Conservation (phyloP, 2,797 vertebrate species). For the Spatula versicolor region DNA sequence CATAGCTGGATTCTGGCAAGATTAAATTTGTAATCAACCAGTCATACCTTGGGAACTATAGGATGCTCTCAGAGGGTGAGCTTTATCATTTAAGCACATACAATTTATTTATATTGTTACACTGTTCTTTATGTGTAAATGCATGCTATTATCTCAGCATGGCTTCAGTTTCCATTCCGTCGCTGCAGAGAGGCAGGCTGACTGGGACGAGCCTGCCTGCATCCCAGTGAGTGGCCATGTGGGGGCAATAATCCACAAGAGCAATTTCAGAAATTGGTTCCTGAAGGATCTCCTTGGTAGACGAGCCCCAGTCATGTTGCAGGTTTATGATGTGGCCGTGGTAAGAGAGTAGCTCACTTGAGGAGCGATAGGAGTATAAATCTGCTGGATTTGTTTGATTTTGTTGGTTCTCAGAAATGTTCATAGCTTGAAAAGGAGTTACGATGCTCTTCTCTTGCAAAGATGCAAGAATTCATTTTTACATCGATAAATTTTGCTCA, state of each 20-base stretch:
- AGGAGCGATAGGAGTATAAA: neutral
- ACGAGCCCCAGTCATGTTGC: neutral
- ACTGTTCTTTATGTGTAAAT: neutral
- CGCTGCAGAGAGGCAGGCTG: neutral
- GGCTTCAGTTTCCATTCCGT: neutral
- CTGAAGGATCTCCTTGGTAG: neutral
- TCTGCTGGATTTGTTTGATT: neutral
- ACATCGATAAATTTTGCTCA: neutral
- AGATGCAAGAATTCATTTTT: neutral
- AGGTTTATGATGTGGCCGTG: neutral
- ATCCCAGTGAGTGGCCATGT: neutral
- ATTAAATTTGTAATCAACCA: neutral
- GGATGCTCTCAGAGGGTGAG: neutral
- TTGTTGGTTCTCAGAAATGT: neutral
- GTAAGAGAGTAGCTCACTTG: neutral
- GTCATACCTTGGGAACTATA: neutral
- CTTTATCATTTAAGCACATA: neutral
- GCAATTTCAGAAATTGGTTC: neutral
- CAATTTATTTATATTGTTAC: neutral
- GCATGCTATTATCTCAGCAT: neutral
- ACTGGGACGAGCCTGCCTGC: neutral
- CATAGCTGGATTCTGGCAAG: neutral
- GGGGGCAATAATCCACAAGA: conserved; percentile 25
- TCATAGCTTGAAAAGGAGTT: neutral
- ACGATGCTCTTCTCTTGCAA: neutral